Evolutionary conservation across 2,113 vertebrate species (phyloP), one percentile per base, ranked within the genome.

Genomic region (Numenius arquata): DNA sequence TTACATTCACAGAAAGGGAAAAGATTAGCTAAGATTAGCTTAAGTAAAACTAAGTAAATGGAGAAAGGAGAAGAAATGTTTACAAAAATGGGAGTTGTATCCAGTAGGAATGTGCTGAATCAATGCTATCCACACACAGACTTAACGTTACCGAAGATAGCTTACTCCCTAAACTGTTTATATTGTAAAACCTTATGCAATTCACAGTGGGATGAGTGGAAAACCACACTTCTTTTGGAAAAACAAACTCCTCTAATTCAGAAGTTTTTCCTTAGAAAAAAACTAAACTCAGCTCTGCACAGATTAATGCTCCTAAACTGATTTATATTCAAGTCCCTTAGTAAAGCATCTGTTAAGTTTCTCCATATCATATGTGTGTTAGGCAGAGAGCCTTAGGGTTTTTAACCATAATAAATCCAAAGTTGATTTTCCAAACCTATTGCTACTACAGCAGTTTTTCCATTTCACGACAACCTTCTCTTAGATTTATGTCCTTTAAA

Each of bases 361-460:
- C 81, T 65, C 74, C 74, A 9, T 27, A 93, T 94, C 94, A 47
- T 83, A 52, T 75, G 86, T 43, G 40, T 48, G 81, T 14, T 40
- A 88, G 74, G 73, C 84, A 93, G 62, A 72, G 74, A 91, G 94
- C 94, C 94, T 89, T 47, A 15, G 73, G 89, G 77, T 41, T 91
- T 95, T 91, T 87, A 90, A 90, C 93, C 85, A 65, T 13, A 87
- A 91, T 94, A 93, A 95, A 96, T 82, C 89, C 94, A 81, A 53
- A 87, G 84, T 68, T 72, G 77, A 89, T 96, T 91, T 82, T 95
- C 93, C 87, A 91, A 86, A 76, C 15, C 67, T 79, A 82, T 68
- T 91, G 58, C 77, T 91, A 40, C 45, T 52, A 11, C 56, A 67
- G 62, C 77, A 79, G 27, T 75, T 96, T 96, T 79, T 61, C 80